Conservation (phyloP, 2,888 invertebrate species). For the Stenchaetothrips biformis region DNA sequence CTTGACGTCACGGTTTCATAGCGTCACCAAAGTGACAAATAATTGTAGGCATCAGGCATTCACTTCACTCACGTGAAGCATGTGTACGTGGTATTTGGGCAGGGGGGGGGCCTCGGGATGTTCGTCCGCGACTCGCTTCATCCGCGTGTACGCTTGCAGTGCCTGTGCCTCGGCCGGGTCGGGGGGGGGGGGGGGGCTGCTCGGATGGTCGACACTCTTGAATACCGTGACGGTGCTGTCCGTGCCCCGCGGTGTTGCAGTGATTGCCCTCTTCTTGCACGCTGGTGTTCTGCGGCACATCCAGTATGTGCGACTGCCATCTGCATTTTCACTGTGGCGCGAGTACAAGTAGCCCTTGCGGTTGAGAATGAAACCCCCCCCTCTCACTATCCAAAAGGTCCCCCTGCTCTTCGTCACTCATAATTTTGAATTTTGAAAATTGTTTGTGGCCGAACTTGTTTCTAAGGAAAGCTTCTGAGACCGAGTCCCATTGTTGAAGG, state of each 20-base stretch:
- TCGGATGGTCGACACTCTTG: constrained; percentile 1
- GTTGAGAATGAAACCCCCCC: no score
- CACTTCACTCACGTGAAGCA: background rate
- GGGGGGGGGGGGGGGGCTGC: background rate
- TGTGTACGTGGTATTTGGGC: background rate
- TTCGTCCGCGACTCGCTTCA: background rate
- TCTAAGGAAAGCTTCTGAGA: background rate
- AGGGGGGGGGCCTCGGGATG: constrained; percentile 1
- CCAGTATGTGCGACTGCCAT: background rate
- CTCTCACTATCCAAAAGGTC: no score
- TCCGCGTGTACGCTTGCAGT: background rate
- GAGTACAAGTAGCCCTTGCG: no score
- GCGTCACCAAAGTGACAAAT: no score
- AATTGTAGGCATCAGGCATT: background rate
- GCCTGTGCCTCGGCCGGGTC: background rate
- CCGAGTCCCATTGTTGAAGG: constrained; percentile 1
- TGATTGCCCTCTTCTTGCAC: constrained; percentile 1
- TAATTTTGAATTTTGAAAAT: no score
- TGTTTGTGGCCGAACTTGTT: background rate
- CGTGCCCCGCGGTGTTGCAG: background rate
- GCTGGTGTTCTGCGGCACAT: background rate
- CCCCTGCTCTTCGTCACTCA: no score
- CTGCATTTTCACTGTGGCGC: no score
- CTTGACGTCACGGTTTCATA: constrained; percentile 1
- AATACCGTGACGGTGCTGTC: background rate